Conservation (phyloP, 2,888 invertebrate genomes). For the Drosophila emarginata region DNA sequence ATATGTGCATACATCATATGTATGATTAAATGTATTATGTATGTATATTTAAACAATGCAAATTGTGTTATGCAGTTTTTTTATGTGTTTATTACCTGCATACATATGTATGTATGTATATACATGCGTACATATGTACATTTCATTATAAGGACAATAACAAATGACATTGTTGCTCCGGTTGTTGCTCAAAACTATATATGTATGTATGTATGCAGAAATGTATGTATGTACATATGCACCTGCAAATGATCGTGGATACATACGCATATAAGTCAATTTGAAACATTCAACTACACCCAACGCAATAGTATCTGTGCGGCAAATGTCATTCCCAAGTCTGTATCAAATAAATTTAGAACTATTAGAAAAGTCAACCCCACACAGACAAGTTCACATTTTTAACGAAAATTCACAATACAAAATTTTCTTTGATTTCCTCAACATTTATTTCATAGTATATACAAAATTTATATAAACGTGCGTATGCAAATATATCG, state of each 20-base stretch:
- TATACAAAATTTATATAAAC: background rate
- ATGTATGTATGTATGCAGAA: background rate
- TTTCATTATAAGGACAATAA: background rate
- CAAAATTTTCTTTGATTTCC: background rate
- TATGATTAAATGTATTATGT: background rate
- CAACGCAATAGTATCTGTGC: background rate
- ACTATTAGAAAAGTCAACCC: background rate
- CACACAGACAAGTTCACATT: background rate
- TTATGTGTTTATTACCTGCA: background rate
- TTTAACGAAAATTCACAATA: background rate
- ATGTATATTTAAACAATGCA: background rate
- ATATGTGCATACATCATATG: background rate
- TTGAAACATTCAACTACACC: constrained; percentile 1
- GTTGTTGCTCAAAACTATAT: background rate
- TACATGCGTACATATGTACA: background rate
- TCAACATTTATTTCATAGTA: background rate
- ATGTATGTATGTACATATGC: background rate
- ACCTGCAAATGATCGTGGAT: background rate
- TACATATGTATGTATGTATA: background rate
- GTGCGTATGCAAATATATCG: background rate
- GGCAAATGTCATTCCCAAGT: constrained; percentile 1
- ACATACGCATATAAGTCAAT: background rate
- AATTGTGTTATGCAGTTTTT: constrained; percentile 1
- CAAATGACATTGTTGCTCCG: background rate
- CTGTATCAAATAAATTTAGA: constrained; percentile 5